A percentile compares a stretch with the other conserved stretches of the same genome.
These are phyloP conservation scores for Typhlomys cinereus DNA, from an alignment of 2,113 vertebrate species.

Conservation along the genomic window DNA sequence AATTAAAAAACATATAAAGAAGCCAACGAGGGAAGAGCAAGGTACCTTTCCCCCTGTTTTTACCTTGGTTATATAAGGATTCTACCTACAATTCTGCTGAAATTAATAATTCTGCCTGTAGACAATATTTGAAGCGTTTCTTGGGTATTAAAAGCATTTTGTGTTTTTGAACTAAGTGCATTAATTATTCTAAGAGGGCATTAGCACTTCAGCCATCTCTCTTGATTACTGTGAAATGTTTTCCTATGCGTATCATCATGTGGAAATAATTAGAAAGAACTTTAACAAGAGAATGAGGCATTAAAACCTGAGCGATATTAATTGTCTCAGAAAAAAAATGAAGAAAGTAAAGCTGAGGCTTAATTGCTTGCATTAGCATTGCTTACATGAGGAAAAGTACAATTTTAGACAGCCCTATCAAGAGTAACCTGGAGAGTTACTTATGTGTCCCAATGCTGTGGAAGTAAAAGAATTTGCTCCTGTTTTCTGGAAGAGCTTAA, in stretches of 20 bases:
- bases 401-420: not conserved
- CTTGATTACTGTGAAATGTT: constrained; percentile 61
- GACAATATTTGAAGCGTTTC: constrained; percentile 7
- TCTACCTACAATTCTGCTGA: not conserved
- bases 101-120: constrained; percentile 20
- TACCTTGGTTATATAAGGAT: not conserved
- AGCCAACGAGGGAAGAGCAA: not conserved
- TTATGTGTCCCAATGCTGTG: not conserved
- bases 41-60: not conserved
- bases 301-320: constrained; percentile 21
- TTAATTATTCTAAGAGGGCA: constrained; percentile 62
- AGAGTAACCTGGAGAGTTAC: not conserved
- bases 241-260: constrained; percentile 31
- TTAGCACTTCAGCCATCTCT: constrained; percentile 51
- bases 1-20: no score
- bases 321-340: not conserved
- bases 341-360: not conserved
- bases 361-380: not conserved
- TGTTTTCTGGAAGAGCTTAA: not conserved
- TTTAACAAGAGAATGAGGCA: constrained; percentile 11
- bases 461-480: not conserved
- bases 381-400: not conserved
- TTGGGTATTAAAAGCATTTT: constrained; percentile 11
- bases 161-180: constrained; percentile 52
- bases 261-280: constrained; percentile 47